Base-by-base conservation (phyloP, 2,797 vertebrate genomes). In the Delichon dasypus region DNA sequence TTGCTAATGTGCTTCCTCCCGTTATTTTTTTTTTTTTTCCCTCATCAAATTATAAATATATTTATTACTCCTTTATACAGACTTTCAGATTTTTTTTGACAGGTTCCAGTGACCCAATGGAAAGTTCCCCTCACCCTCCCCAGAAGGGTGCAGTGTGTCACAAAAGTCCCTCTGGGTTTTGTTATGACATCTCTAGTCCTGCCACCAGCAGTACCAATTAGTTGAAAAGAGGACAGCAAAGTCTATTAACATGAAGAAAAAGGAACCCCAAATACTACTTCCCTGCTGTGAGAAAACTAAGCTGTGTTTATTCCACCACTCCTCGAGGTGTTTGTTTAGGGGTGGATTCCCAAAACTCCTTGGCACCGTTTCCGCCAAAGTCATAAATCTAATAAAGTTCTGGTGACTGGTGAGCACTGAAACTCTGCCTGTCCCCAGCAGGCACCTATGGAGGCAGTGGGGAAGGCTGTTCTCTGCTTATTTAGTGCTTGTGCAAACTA, bases 351-450 rank as follows among this genome's bases (percentile, higher is more conserved):
- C 77, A 61, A 90, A 96, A 87, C 25, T 67, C 58, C 54, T 58
- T 80, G 58, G 42, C 25, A 16, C 13, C 0, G 0, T 45, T 93
- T 90, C 48, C 0, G 1, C 53, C 13, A 1, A 42, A 47, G 74
- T 74, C 30, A n/a, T 79, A 79, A 76, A 94, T 81, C 55, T 70
- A 34, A 53, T 65, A 85, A 86, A 62, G 6, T 68, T 58, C 27
- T 38, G 32, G 65, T 62, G 50, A 34, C 23, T 4, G 5, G 65
- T 57, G 44, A 72, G 65, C 44, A 17, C 16, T 2, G 3, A 40
- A 84, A 65, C 13, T 17, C 70, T 74, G 67, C 34, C 14, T 26
- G n/a, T 36, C 16, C 53, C 48, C 17, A 51, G 1, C 5, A 50
- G 42, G 54, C 1, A 0, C 13, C 40, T 20, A 1, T 34, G 36